Evolutionary conservation across 2,797 vertebrate species (phyloP), one percentile per base, ranked within the genome.

Genomic region (Typhlichthys eigenmanni): DNA sequence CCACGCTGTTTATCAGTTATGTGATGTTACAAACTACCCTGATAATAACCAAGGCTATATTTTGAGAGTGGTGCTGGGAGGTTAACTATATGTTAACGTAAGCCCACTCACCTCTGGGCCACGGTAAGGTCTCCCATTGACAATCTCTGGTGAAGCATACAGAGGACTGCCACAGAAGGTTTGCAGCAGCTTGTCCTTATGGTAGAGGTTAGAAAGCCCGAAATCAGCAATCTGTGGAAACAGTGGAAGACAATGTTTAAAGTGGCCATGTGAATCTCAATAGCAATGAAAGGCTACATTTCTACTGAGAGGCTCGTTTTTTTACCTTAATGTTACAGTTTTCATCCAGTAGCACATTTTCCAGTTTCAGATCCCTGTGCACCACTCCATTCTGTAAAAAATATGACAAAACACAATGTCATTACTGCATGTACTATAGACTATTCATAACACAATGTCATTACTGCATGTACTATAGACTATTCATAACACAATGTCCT

Each of bases 281-380:
- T 57, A 56, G 54, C 68, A 47, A 45, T 49, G 2, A 63, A 17
- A 13, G 45, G 19, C 51, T 19, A 2, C 0, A 47, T 14, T n/a
- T 19, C 3, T 12, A 38, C 9, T 38, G 5, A 6, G 5, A 6
- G 5, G 5, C 8, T 38, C 38, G 5, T 38, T 43, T 43, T 56
- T 34, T 74, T 91, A 99, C 98, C 96, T 99, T 99, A 86, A 99
- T 99, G 87, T 99, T 99, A 93, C 95, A 95, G 93, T 94, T 98
- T 92, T 98, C 97, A 92, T 99, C 98, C 74, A 99, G 96, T 91
- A 99, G 95, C 89, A 99, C 97, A 69, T 99, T 99, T 94, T 99
- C 98, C 94, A 99, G 92, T 94, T 99, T 99, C 88, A 99, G 88
- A 87, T 99, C 98, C 85, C 98, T 93, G 89, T 99, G 98, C 82